Evolutionary conservation across 1,140 invertebrate genomes (phyloP).

Genomic region (Apis laboriosa): DNA sequence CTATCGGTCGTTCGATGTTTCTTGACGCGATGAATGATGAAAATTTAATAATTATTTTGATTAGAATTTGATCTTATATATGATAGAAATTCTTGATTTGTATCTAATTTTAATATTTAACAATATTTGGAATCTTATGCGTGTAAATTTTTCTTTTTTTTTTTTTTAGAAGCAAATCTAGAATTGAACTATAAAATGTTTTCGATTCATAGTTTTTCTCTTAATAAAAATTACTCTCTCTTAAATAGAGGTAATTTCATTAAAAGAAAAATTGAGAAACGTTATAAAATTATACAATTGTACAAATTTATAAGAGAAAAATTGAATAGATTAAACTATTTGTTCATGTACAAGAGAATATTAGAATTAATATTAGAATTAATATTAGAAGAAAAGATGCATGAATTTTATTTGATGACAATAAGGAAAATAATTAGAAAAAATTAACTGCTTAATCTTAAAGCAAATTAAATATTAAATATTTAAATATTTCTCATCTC

Average conservation of each 20-base stretch:
- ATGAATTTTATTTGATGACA: too few species aligned
- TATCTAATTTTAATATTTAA: too few species aligned
- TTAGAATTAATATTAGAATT: too few species aligned
- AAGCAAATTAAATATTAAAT: too few species aligned
- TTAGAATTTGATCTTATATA: background rate
- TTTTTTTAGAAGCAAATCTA: background rate
- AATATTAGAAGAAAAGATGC: too few species aligned
- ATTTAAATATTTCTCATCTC: too few species aligned
- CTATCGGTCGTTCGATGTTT: background rate
- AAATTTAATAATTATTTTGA: constrained; percentile 18
- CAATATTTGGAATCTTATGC: background rate
- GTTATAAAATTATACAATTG: background rate
- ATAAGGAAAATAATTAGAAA: too few species aligned
- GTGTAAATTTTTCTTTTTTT: background rate
- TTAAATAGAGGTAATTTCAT: background rate
- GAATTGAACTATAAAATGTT: background rate
- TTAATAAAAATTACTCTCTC: too few species aligned
- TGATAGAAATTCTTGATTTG: background rate
- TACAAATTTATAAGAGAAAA: too few species aligned
- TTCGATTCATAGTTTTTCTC: background rate
- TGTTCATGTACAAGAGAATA: too few species aligned
- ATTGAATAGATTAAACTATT: too few species aligned
- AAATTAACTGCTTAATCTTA: too few species aligned
- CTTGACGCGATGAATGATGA: background rate
- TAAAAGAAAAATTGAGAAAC: background rate